A percentile compares a stretch with the other conserved stretches of the same genome.
These are phyloP conservation scores for Metaphire vulgaris DNA, from an alignment of 1,140 invertebrate species.

Conservation along the genomic window DNA sequence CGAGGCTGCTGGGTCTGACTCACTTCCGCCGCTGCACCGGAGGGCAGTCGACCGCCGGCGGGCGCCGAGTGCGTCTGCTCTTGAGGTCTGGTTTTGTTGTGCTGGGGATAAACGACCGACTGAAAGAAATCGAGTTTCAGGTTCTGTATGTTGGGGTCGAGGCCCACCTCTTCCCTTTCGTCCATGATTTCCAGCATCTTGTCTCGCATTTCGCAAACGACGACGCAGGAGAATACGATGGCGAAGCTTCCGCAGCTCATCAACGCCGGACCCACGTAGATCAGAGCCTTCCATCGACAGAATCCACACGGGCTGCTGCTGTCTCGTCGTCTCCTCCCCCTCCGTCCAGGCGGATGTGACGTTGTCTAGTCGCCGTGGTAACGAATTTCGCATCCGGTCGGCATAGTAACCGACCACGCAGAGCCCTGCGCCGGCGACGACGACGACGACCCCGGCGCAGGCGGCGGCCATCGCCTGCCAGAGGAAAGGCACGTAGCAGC, in stretches of 20 bases:
- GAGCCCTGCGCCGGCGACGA: not conserved
- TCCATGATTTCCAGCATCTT: conserved; percentile 11
- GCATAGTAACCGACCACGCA: not conserved
- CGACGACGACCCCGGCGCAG: conserved; percentile 8
- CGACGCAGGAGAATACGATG: conserved; percentile 25
- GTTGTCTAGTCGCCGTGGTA: not conserved
- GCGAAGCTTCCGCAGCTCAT: conserved; percentile 25
- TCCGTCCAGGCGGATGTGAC: not conserved
- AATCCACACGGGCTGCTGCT: not conserved
- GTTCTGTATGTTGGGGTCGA: not conserved
- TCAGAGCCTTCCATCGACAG: conserved; percentile 2
- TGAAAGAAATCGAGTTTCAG: not conserved
- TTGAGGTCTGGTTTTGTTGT: not conserved
- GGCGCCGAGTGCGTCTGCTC: not conserved
- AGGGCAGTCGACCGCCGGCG: not conserved
- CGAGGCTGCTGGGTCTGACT: no score
- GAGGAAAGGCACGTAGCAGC: conserved; percentile 22
- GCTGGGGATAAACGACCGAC: not conserved
- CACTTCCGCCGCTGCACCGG: no score
- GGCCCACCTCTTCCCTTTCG: not conserved
- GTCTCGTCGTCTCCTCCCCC: not conserved
- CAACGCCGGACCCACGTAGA: conserved; percentile 22
- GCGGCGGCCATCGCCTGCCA: conserved; percentile 12
- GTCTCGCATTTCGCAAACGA: conserved; percentile 24
- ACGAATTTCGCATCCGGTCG: not conserved